These are phyloP conservation scores for Agrypnus murinus DNA, from an alignment of 2,888 invertebrate species.

Conservation along the genomic window DNA sequence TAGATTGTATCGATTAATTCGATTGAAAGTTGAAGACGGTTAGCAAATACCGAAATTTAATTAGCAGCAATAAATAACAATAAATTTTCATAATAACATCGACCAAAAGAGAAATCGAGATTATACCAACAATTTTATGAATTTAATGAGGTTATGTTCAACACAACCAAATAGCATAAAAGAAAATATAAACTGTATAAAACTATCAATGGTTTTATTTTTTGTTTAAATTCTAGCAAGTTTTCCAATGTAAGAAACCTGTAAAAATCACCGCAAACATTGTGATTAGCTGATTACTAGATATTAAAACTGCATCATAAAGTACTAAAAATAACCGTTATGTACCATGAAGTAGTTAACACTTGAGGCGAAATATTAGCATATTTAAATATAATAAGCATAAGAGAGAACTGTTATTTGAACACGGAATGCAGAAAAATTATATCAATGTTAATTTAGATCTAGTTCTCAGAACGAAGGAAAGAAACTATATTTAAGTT, in stretches of 20 bases:
- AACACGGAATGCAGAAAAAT: slow-evolving; percentile 28
- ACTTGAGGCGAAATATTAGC: slow-evolving; percentile 43
- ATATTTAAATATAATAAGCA: slow-evolving; percentile 46
- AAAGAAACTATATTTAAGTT: too few species aligned
- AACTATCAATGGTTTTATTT: too few species aligned
- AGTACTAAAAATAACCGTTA: slow-evolving; percentile 41
- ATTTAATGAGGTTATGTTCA: too few species aligned
- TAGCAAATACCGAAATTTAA: slow-evolving; percentile 6
- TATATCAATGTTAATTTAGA: slow-evolving; percentile 11
- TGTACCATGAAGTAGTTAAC: slow-evolving; percentile 29
- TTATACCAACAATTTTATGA: too few species aligned
- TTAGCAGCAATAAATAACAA: background rate
- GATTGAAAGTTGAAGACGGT: slow-evolving; percentile 1
- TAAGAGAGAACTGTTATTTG: slow-evolving; percentile 29
- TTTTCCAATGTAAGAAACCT: too few species aligned
- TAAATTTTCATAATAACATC: background rate
- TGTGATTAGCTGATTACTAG: too few species aligned
- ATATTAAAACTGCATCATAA: slow-evolving; percentile 4
- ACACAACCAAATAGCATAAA: too few species aligned
- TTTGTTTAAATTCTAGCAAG: too few species aligned
- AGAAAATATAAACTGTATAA: too few species aligned
- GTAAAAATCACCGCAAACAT: too few species aligned
- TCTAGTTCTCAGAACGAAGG: slow-evolving; percentile 12
- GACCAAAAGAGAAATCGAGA: slow-evolving; percentile 12
- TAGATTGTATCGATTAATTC: background rate